phyloP scores from a whole-genome alignment of 2,888 invertebrate genomes.

The Craniophora ligustri region DNA sequence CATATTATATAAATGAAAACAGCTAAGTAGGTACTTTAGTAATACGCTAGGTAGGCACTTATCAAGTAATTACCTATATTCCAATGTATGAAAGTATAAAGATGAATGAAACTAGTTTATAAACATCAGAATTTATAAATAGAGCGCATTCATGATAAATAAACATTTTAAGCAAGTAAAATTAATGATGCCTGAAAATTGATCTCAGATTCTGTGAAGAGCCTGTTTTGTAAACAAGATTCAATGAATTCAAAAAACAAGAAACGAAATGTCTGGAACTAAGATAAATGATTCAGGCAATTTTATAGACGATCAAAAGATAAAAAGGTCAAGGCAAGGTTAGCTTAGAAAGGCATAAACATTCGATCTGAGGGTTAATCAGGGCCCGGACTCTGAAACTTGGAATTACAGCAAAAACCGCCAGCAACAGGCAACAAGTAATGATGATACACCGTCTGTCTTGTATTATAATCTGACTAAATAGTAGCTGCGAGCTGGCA shows the following conservation, averaged over 20 bases:
- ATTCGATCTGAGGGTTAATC: too few species aligned
- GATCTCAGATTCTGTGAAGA: constrained; percentile 23
- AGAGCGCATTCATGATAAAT: constrained; percentile 27
- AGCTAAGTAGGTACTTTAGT: too few species aligned
- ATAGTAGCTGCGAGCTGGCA: constrained; percentile 75
- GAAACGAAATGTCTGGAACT: constrained; percentile 4
- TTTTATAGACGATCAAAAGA: constrained; percentile 10
- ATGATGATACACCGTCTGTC: constrained; percentile 62
- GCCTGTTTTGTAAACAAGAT: too few species aligned
- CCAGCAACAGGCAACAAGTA: constrained; percentile 69
- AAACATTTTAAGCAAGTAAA: constrained; percentile 44
- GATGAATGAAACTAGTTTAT: constrained; percentile 52
- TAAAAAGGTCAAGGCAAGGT: constrained; percentile 6
- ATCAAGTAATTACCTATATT: constrained; percentile 9
- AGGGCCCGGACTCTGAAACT: too few species aligned
- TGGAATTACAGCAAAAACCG: constrained; percentile 31
- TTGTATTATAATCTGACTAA: constrained; percentile 66
- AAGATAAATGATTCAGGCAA: constrained; percentile 9
- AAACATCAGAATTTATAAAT: constrained; percentile 49
- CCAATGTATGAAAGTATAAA: constrained; percentile 34
- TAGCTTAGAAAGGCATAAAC: constrained; percentile 19
- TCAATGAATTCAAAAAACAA: constrained; percentile 7
- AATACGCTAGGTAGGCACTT: too few species aligned
- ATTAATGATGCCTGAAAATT: constrained; percentile 20
- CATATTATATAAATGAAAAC: too few species aligned